Percentiles rank a stretch among this genome's conserved stretches.
Evolutionary conservation across 1,140 invertebrate genomes (phyloP).

Genomic region (Nephila pilipes): DNA sequence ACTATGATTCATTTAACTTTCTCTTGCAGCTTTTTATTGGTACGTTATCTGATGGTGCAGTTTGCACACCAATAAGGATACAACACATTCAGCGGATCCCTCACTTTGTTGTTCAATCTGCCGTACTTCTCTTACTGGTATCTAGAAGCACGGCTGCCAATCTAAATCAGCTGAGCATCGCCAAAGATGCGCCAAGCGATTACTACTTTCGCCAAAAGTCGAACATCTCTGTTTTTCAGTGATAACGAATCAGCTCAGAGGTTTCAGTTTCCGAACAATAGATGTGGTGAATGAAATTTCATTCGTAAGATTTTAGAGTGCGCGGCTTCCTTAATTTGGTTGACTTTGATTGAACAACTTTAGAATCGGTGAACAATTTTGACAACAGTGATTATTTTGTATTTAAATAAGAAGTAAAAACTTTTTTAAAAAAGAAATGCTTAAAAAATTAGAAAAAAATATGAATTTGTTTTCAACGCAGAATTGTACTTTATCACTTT

Average conservation of each 20-base stretch:
- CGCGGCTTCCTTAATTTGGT: no score
- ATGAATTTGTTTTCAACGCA: no score
- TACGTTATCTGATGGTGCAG: not conserved
- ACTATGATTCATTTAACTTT: not conserved
- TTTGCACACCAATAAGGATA: constrained; percentile 6
- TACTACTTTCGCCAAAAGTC: constrained; percentile 24
- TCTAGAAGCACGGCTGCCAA: constrained; percentile 53
- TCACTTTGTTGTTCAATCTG: not conserved
- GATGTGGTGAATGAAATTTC: no score
- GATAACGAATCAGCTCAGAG: not conserved
- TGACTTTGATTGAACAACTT: no score
- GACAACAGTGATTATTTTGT: no score
- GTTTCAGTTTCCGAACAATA: not conserved
- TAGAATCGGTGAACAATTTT: no score
- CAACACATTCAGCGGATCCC: not conserved
- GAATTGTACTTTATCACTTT: no score
- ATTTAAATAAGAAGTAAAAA: no score
- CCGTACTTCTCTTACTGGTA: constrained; percentile 35
- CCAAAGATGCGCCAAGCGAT: constrained; percentile 46
- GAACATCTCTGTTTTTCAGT: not conserved
- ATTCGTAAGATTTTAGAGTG: no score
- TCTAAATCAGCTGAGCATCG: constrained; percentile 36
- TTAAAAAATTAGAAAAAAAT: no score
- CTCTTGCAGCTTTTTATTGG: not conserved
- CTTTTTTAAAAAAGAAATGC: no score